Evolutionary conservation across 2,888 invertebrate genomes (phyloP).

Genomic region (Noctua janthina): DNA sequence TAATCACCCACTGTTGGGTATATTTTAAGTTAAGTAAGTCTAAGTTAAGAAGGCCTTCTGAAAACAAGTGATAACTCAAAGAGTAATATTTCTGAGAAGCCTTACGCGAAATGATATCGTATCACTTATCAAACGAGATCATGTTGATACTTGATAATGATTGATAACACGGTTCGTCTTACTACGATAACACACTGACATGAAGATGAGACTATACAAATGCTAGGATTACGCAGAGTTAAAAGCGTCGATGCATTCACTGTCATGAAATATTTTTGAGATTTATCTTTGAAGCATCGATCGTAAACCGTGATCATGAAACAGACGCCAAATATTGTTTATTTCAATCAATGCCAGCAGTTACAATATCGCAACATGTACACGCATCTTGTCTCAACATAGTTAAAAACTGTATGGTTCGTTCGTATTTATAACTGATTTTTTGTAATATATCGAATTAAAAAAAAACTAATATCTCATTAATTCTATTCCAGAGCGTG

Average conservation of each 20-base stretch:
- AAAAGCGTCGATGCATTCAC: slow-evolving; percentile 19
- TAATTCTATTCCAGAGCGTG: slow-evolving; percentile 91
- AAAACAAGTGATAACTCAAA: background rate
- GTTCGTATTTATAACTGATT: background rate
- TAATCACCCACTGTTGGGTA: background rate
- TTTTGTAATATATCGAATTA: background rate
- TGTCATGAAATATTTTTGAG: background rate
- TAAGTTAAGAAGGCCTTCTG: background rate
- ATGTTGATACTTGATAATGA: slow-evolving; percentile 24
- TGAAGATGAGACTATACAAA: slow-evolving; percentile 7
- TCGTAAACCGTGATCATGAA: slow-evolving; percentile 36
- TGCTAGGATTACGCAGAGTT: slow-evolving; percentile 7
- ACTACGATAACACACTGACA: slow-evolving; percentile 3
- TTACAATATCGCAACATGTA: slow-evolving; percentile 29
- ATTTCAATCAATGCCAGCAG: slow-evolving; percentile 32
- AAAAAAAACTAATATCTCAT: slow-evolving; percentile 5
- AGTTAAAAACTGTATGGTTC: background rate
- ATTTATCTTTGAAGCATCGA: slow-evolving; percentile 20
- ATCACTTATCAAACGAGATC: slow-evolving; percentile 11
- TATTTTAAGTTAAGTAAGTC: background rate
- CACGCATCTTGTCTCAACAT: slow-evolving; percentile 18
- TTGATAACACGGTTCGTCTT: slow-evolving; percentile 30
- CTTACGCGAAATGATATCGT: slow-evolving; percentile 2
- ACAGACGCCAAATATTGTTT: slow-evolving; percentile 36
- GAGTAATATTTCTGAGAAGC: background rate